Conservation (phyloP, 2,797 vertebrate genomes). For the Sebastolobus alascanus region DNA sequence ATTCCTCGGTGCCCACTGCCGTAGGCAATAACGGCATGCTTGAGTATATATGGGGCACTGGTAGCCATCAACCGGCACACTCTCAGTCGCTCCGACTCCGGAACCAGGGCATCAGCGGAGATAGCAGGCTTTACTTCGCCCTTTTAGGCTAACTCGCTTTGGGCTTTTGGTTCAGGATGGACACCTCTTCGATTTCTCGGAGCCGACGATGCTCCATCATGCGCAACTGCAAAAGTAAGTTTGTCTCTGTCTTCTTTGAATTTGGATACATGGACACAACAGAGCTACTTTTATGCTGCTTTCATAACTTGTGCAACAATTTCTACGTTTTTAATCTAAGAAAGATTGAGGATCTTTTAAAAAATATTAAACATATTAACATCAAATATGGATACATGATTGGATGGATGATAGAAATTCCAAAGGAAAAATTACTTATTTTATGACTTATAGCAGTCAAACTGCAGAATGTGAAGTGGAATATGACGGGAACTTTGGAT, state of each 20-base stretch:
- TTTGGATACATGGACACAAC: not conserved
- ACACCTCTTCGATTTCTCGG: conserved; percentile 84
- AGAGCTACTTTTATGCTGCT: not conserved
- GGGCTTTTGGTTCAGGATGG: conserved; percentile 89
- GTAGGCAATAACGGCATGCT: conserved; percentile 82
- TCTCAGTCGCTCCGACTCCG: conserved; percentile 88
- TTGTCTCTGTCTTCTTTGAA: conserved; percentile 29
- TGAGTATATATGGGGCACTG: conserved; percentile 81
- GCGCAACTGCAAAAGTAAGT: conserved; percentile 87
- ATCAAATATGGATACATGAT: not conserved
- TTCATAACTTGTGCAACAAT: not conserved
- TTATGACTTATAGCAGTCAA: not conserved
- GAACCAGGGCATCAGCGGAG: conserved; percentile 90
- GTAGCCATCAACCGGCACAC: conserved; percentile 79
- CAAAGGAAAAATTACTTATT: not conserved
- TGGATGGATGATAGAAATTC: not conserved
- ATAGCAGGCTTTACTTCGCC: conserved; percentile 87
- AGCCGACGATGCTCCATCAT: conserved; percentile 86
- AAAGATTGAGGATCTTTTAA: not conserved
- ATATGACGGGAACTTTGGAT: not conserved
- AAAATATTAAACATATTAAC: not conserved
- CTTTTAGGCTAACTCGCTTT: conserved; percentile 89
- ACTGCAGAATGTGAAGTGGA: not conserved
- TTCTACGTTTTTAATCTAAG: conserved; percentile 11
- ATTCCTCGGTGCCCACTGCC: conserved; percentile 87